These are phyloP conservation scores for Varanus komodoensis DNA, from an alignment of 2,113 vertebrate genomes.

Conservation along the genomic window DNA sequence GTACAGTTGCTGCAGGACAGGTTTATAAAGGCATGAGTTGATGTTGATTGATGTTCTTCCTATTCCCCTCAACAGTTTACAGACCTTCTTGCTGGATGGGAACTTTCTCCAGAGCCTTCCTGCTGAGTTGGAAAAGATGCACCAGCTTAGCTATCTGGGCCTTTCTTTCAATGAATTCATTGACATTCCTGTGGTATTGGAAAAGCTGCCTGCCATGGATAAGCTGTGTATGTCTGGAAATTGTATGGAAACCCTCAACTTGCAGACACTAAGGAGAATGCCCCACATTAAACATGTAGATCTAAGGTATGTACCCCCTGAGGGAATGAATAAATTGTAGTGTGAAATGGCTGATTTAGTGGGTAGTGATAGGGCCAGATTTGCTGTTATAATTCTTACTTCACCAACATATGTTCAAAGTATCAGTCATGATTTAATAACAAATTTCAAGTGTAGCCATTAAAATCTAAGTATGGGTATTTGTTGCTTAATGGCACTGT, in stretches of 20 bases:
- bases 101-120: slow-evolving; percentile 92
- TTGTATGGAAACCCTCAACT: slow-evolving; percentile 82
- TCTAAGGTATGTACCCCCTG: slow-evolving; percentile 81
- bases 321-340: background rate
- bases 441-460: background rate
- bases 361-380: background rate
- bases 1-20: background rate
- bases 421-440: background rate
- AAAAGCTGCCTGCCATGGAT: slow-evolving; percentile 90
- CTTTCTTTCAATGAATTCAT: slow-evolving; percentile 97
- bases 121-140: slow-evolving; percentile 88
- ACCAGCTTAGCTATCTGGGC: slow-evolving; percentile 89
- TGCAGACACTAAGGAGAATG: slow-evolving; percentile 87
- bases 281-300: slow-evolving; percentile 93
- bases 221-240: slow-evolving; percentile 98
- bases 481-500: background rate
- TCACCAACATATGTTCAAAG: background rate
- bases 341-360: slow-evolving; percentile 26
- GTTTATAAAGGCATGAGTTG: slow-evolving; percentile 14
- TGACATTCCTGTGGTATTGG: slow-evolving; percentile 89
- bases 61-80: slow-evolving; percentile 81
- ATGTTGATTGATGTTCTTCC: background rate
- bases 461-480: background rate
- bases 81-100: slow-evolving; percentile 96
- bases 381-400: background rate